Evolutionary conservation across 2,797 vertebrate genomes (phyloP), one percentile per base, ranked within the genome.

Genomic region (Dendrocincla fuliginosa): DNA sequence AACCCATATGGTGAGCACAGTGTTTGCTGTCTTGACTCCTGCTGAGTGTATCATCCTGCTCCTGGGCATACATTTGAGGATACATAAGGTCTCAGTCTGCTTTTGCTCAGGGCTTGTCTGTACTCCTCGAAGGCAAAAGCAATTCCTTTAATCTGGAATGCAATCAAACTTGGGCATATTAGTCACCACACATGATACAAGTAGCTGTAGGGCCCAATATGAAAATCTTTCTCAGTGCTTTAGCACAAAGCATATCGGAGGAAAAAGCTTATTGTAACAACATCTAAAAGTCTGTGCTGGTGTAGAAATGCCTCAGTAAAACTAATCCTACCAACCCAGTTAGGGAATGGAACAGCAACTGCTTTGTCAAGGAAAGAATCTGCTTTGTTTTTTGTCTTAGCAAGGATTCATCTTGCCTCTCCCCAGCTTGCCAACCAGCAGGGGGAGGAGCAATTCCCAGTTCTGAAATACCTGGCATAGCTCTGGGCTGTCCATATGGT

Each of bases 401-500:
- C 59, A 71, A 68, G 46, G 37, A 49, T 68, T 86, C 77, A 94
- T 94, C 49, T 27, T 61, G 32, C 59, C 18, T 5, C 3, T 67
- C 67, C 44, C 64, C 39, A 42, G 1, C 74, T 84, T 13, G 1
- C 59, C 77, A 84, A 53, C 33, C 86, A 69, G 88, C 69, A 69
- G 67, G 79, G 69, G 85, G 35, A 87, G 71, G 55, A 95, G 63
- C 0, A 22, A 84, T 89, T 82, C 82, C 75, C 33, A 37, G 70
- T 10, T 93, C 61, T 79, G 79, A 86, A 86, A 90, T 95, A 95
- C 89, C 93, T 89, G 92, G 82, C 79, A 60, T 79, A 86, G 69
- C 87, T 94, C 88, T 95, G 90, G 79, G 94, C 82, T 74, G 47
- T 78, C 93, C 91, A 95, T 91, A 91, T 94, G 92, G 94, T 30